Evolutionary conservation across 2,797 vertebrate species (phyloP), one percentile per base, ranked within the genome.

Genomic region (Neosilurus mollespiculum): DNA sequence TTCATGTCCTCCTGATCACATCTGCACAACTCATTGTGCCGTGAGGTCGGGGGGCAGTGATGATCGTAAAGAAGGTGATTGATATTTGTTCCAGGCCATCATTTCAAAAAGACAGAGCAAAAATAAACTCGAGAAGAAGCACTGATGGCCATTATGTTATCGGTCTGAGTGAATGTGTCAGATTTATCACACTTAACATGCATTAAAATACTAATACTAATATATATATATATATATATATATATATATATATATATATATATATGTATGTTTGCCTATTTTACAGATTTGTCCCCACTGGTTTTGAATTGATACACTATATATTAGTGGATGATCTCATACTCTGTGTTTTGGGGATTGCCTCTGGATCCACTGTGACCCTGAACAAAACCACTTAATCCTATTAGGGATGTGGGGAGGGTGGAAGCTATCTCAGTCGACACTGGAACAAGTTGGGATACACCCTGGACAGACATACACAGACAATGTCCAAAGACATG

Each of bases 11-110:
- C 58, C 22, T 49, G 53, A 58, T 58, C 18, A 7, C 72, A 76
- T 76, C 73, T 70, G 30, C 26, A 37, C 53, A 61, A 51, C 49
- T 64, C 77, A 54, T 72, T 58, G 56, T 62, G n/a, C 37, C 9
- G 37, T 26, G 64, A 69, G 73, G 56, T 53, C 65, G 70, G n/a
- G 9, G 54, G 14, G 58, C 65, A 59, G 18, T 16, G 65, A 49
- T n/a, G n/a, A 54, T 30, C 22, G 59, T 24, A 26, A 37, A 18
- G 66, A 56, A 59, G 16, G 9, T 80, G 77, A 80, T 24, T 61
- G 34, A 59, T 56, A 43, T 34, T 56, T 15, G 20, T 71, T 71
- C 58, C 56, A 62, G 56, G 34, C 56, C 37, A 18, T 53, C 58
- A 9, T 69, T 26, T 62, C 26, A 37, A 24, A 30, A 30, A 78